Conservation (phyloP, 2,888 invertebrate genomes). For the Hoplodrina blanda region DNA sequence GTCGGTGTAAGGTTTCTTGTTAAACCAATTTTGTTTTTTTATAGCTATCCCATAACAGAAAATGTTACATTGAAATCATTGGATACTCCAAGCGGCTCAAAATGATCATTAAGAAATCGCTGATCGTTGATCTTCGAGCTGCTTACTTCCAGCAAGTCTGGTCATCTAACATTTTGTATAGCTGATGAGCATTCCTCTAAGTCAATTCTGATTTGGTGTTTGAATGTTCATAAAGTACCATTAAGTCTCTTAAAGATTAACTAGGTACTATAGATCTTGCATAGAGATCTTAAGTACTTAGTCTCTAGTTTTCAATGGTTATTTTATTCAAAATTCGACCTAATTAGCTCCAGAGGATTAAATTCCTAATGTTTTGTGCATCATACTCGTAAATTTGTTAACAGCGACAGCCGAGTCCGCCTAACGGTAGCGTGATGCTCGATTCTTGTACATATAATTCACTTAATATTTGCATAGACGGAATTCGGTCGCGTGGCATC, state of each 20-base stretch:
- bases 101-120: too few species aligned
- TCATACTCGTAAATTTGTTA: slow-evolving; percentile 47
- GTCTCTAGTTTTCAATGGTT: not conserved
- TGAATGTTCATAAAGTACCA: too few species aligned
- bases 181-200: not conserved
- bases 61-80: not conserved
- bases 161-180: not conserved
- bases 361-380: slow-evolving; percentile 41
- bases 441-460: slow-evolving; percentile 53
- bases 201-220: not conserved
- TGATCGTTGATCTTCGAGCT: too few species aligned
- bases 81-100: not conserved
- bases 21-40: too few species aligned
- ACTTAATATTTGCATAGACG: slow-evolving; percentile 61
- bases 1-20: too few species aligned
- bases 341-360: slow-evolving; percentile 31
- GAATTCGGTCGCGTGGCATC: slow-evolving; percentile 56
- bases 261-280: too few species aligned
- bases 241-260: too few species aligned
- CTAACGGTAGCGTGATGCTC: slow-evolving; percentile 66
- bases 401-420: slow-evolving; percentile 25
- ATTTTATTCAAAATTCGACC: slow-evolving; percentile 8
- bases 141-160: not conserved
- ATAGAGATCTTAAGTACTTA: not conserved
- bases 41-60: not conserved